These are phyloP conservation scores for Entomobrya proxima DNA, from an alignment of 2,888 invertebrate genomes.

Conservation along the genomic window DNA sequence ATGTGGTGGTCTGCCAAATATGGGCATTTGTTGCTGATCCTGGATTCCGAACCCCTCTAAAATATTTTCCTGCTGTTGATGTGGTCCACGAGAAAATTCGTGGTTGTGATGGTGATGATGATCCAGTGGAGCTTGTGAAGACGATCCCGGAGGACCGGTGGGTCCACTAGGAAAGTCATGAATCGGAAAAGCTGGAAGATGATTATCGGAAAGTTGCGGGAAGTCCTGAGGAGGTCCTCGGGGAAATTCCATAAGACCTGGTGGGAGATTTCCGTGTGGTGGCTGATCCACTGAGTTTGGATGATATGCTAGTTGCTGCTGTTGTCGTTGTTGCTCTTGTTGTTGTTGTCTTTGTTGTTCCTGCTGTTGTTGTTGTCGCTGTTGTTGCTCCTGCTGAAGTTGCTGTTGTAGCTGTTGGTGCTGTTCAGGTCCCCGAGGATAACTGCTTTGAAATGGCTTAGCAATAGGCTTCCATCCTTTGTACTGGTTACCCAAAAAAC, in stretches of 20 bases:
- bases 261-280: background rate
- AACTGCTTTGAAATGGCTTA: conserved; percentile 70
- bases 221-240: conserved; percentile 48
- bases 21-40: conserved; percentile 60
- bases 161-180: conserved; percentile 60
- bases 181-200: conserved; percentile 24
- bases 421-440: conserved; percentile 60
- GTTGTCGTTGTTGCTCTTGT: background rate
- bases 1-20: conserved; percentile 24
- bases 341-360: background rate
- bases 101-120: conserved; percentile 16
- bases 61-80: conserved; percentile 50
- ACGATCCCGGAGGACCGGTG: conserved; percentile 24
- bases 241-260: conserved; percentile 14
- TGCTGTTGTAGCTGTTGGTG: background rate
- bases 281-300: too few species aligned
- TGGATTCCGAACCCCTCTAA: conserved; percentile 55
- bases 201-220: conserved; percentile 47
- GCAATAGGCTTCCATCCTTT: conserved; percentile 75
- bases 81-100: conserved; percentile 39
- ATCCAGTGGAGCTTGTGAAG: background rate
- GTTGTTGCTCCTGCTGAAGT: background rate
- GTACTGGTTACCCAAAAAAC: conserved; percentile 66
- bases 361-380: background rate
- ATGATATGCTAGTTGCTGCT: too few species aligned